Conservation (phyloP, 92 coral and sea anemone genomes). For the Siderastrea radians region DNA sequence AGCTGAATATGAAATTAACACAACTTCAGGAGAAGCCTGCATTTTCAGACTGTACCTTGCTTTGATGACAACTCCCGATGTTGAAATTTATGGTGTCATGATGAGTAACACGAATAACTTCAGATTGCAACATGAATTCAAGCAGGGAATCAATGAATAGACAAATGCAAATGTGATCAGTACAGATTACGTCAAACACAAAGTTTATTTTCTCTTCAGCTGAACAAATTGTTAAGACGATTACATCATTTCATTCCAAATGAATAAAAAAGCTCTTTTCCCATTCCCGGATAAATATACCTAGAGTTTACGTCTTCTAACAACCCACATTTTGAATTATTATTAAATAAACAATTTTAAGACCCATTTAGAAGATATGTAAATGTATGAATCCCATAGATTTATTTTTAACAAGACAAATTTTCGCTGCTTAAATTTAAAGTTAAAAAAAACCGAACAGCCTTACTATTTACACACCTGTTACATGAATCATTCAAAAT, state of each 20-base stretch:
- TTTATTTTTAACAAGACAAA: too few species aligned
- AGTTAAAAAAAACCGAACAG: neutral
- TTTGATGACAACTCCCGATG: too few species aligned
- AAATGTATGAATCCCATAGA: neutral
- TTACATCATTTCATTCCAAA: neutral
- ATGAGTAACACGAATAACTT: neutral
- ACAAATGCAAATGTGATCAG: neutral
- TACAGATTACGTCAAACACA: neutral
- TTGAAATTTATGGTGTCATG: neutral
- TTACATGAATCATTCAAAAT: neutral
- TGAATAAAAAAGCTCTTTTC: neutral
- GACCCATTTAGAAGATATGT: neutral
- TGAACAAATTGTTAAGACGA: constrained; percentile 8
- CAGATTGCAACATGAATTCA: too few species aligned
- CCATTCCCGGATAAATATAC: too few species aligned
- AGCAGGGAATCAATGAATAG: neutral
- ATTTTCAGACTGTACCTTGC: neutral
- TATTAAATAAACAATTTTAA: neutral
- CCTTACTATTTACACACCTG: constrained; percentile 1
- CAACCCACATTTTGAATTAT: neutral
- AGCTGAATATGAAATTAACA: constrained; percentile 65
- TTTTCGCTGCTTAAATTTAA: too few species aligned
- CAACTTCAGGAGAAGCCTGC: constrained; percentile 54
- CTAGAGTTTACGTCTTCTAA: neutral
- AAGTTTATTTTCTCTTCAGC: constrained; percentile 12